These are phyloP conservation scores for Hirtodrosophila confusa DNA, from an alignment of 2,888 invertebrate genomes.

Conservation along the genomic window DNA sequence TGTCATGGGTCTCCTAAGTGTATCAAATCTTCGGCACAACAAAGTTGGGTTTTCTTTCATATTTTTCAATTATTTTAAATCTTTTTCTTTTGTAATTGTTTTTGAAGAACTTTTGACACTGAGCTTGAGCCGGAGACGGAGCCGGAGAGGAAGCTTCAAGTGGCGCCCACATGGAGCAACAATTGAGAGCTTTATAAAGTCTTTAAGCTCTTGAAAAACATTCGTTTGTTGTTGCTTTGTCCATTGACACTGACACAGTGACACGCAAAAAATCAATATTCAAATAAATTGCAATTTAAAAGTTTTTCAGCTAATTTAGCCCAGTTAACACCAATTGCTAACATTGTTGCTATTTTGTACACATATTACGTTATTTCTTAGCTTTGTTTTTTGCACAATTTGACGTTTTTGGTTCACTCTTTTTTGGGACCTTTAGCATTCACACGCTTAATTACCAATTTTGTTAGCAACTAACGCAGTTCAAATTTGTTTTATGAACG, in stretches of 20 bases:
- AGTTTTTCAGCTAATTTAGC: slow-evolving; percentile 33
- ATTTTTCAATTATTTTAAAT: slow-evolving; percentile 6
- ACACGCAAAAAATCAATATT: slow-evolving; percentile 60
- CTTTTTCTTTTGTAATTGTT: slow-evolving; percentile 6
- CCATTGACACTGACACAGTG: slow-evolving; percentile 71
- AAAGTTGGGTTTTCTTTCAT: background rate
- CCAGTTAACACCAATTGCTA: slow-evolving; percentile 21
- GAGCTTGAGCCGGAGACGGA: slow-evolving; percentile 29
- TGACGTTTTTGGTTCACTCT: slow-evolving; percentile 10
- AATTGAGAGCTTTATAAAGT: slow-evolving; percentile 41
- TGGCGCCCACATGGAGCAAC: slow-evolving; percentile 56
- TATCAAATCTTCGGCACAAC: too few species aligned
- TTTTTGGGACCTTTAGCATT: slow-evolving; percentile 31
- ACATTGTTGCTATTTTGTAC: slow-evolving; percentile 25
- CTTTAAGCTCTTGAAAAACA: slow-evolving; percentile 23
- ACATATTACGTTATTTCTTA: slow-evolving; percentile 25
- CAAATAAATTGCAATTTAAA: slow-evolving; percentile 66
- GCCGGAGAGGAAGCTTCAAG: slow-evolving; percentile 25
- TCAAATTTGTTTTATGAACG: slow-evolving; percentile 42
- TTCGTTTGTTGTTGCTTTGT: slow-evolving; percentile 23
- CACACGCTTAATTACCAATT: slow-evolving; percentile 63
- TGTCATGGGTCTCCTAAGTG: too few species aligned
- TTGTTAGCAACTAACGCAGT: slow-evolving; percentile 58
- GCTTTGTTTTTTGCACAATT: slow-evolving; percentile 45
- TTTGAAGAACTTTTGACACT: slow-evolving; percentile 65